Evolutionary conservation across 2,888 invertebrate genomes (phyloP).

Genomic region (Zelleria hepariella): DNA sequence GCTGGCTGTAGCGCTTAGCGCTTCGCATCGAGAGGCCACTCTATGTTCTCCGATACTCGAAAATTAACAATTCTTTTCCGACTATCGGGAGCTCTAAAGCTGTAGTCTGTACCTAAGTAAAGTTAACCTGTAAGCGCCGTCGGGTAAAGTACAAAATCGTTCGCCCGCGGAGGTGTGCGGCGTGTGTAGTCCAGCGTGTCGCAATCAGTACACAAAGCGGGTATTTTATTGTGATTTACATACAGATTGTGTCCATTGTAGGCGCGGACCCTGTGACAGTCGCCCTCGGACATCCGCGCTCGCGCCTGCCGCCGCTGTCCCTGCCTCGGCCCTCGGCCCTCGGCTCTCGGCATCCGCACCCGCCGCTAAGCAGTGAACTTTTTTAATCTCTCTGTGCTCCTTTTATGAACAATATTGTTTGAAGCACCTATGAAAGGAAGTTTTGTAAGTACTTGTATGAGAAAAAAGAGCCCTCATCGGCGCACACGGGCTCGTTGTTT

Average conservation of each 20-base stretch:
- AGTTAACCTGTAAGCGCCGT: slow-evolving; percentile 8
- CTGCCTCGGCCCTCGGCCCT: not conserved
- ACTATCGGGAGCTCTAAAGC: not conserved
- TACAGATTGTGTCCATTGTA: slow-evolving; percentile 61
- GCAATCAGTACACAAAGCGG: slow-evolving; percentile 63
- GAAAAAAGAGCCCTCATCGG: not conserved
- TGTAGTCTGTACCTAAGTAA: too few relatives aligned
- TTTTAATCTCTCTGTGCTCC: not conserved
- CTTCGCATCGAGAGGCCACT: not conserved
- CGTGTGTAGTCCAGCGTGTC: slow-evolving; percentile 62
- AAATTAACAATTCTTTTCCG: not conserved
- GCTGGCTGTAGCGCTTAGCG: not conserved
- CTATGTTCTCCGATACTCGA: not conserved
- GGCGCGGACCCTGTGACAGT: slow-evolving; percentile 57
- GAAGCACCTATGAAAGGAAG: not conserved
- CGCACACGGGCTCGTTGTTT: not conserved
- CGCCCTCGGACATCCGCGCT: slow-evolving; percentile 36
- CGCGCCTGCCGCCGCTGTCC: slow-evolving; percentile 18
- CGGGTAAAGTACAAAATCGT: slow-evolving; percentile 28
- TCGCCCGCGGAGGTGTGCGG: slow-evolving; percentile 36
- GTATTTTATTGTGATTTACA: slow-evolving; percentile 69
- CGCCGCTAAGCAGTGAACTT: slow-evolving; percentile 22
- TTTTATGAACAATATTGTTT: not conserved
- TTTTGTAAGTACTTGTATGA: not conserved
- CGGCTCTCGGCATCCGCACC: slow-evolving; percentile 22